These are phyloP conservation scores for Petrolisthes cinctipes DNA, from an alignment of 2,888 invertebrate species.

Conservation along the genomic window DNA sequence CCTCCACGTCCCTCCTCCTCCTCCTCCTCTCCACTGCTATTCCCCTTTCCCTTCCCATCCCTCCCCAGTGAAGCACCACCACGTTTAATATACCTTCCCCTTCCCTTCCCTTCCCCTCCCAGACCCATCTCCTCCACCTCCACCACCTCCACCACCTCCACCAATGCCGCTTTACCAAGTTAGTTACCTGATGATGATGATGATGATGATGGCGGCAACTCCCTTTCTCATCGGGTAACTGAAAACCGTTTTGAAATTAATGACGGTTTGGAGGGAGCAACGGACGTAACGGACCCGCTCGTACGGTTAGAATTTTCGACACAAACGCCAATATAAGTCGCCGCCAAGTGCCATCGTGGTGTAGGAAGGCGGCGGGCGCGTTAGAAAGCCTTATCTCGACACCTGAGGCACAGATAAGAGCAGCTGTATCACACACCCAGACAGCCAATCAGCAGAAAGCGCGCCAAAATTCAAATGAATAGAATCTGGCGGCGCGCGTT, in stretches of 20 bases:
- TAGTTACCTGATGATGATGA: too few relatives aligned
- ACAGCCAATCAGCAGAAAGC: slow-evolving; percentile 63
- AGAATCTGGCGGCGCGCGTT: slow-evolving; percentile 31
- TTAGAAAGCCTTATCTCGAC: slow-evolving; percentile 58
- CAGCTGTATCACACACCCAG: slow-evolving; percentile 56
- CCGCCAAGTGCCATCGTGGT: slow-evolving; percentile 34
- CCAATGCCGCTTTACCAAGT: background rate
- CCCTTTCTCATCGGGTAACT: background rate
- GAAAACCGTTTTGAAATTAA: slow-evolving; percentile 12
- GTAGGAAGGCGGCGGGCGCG: slow-evolving; percentile 36
- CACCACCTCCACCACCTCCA: slow-evolving; percentile 1
- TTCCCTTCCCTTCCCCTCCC: background rate
- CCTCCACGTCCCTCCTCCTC: background rate
- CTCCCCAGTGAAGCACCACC: too few relatives aligned
- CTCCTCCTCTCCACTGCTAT: background rate
- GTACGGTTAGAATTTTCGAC: slow-evolving; percentile 48
- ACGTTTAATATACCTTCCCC: too few relatives aligned
- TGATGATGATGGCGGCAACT: too few relatives aligned
- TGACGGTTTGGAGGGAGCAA: slow-evolving; percentile 12
- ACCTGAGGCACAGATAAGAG: slow-evolving; percentile 63
- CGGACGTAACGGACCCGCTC: slow-evolving; percentile 11
- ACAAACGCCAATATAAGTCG: slow-evolving; percentile 60
- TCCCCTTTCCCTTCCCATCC: too few relatives aligned
- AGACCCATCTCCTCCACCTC: background rate
- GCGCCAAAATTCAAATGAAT: slow-evolving; percentile 56